Base-by-base conservation (phyloP, 2,888 invertebrate genomes). In the Eulithis testata region DNA sequence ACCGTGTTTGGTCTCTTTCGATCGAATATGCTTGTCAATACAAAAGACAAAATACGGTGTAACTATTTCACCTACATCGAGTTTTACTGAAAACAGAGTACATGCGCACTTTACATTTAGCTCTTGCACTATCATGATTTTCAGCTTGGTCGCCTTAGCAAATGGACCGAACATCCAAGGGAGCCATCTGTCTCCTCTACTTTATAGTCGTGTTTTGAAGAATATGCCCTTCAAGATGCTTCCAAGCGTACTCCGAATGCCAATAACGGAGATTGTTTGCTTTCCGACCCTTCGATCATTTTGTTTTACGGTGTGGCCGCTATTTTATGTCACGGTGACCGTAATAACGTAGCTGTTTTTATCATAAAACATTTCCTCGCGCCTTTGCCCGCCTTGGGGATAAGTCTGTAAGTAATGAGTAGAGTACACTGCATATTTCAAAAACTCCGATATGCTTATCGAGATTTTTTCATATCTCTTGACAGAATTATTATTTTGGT, bases 111-210 rank as follows among this genome's bases (percentile, higher is more conserved):
- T 9, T 21, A 65, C 63, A 70, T 69, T 66, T 65, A 70, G 75
- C 73, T 72, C 76, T 75, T 80, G 76, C 81, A 80, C 84, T 81
- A 72, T 73, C 76, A 77, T 81, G 81, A 86, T 85, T 88, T 87
- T 87, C 80, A 73, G 79, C 82, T 74, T 75, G 70, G 68, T 70
- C 76, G 83, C 77, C 58, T 75, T 47, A 73, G 69, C 72, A 82
- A 87, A 85, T 88, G 82, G 80, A 72, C 78, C 83, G 76, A 77
- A 69, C 64, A 49, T 66, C 69, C 63, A 60, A 69, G 69, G 73
- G 73, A 77, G 76, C 68, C 72, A 59, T 80, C 64, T 77, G 74
- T 78, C 78, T 80, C 76, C 57, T 63, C 52, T 55, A 75, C 73
- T 82, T 81, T 80, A 78, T 78, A 74, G 72, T 75, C 75, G 67